Evolutionary conservation across 2,113 vertebrate species (phyloP).

Genomic region (Sceloporus tristichus): DNA sequence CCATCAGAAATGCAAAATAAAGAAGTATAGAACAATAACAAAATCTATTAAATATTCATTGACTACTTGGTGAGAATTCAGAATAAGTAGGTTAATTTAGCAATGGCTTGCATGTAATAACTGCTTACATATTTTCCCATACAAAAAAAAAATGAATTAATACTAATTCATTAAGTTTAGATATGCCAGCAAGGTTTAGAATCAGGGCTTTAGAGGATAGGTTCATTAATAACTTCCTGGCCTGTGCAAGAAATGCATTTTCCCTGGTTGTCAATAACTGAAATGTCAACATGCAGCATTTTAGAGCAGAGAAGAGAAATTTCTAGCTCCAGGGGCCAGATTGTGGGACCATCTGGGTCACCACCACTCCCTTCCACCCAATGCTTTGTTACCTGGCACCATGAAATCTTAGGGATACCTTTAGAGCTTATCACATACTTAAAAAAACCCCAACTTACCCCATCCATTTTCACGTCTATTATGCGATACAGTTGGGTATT

Average conservation of each 20-base stretch:
- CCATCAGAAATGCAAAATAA: conserved; percentile 5
- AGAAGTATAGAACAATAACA: conserved; percentile 10
- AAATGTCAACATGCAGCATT: too few relatives aligned
- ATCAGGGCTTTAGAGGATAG: not conserved
- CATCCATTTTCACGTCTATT: too few relatives aligned
- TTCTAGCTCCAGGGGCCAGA: not conserved
- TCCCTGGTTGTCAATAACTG: too few relatives aligned
- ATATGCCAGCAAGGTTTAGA: not conserved
- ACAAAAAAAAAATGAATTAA: not conserved
- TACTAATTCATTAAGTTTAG: not conserved
- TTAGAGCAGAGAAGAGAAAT: not conserved
- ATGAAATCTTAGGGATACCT: too few relatives aligned
- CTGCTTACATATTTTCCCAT: not conserved
- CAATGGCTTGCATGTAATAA: conserved; percentile 13
- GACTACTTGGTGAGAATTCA: conserved; percentile 3
- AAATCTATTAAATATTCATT: conserved; percentile 28
- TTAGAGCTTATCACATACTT: too few relatives aligned
- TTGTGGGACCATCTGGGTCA: too few relatives aligned
- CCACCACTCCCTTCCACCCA: not conserved
- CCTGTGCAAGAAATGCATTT: not conserved
- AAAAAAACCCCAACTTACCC: too few relatives aligned
- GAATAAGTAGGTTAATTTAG: conserved; percentile 23
- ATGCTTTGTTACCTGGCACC: too few relatives aligned
- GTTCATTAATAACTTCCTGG: not conserved
- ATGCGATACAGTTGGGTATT: too few relatives aligned